Conservation (phyloP, 2,113 vertebrate species). For the Ictidomys tridecemlineatus region DNA sequence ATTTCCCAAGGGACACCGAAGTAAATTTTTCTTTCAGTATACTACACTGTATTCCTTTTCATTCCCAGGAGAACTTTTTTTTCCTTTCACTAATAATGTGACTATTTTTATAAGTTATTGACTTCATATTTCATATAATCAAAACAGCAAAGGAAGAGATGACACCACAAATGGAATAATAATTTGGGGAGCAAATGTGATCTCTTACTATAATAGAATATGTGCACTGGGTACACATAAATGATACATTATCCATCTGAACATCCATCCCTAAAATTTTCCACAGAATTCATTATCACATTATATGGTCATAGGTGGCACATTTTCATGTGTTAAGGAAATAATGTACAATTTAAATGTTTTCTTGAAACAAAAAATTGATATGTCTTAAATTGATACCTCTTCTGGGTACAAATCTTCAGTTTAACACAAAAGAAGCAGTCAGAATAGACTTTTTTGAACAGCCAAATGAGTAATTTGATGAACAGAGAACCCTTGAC, state of each 20-base stretch:
- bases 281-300: neutral
- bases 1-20: neutral
- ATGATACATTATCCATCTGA: neutral
- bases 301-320: neutral
- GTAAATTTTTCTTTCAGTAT: neutral
- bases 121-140: neutral
- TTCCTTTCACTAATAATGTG: neutral
- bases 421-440: constrained; percentile 20
- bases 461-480: neutral
- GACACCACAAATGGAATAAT: neutral
- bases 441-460: neutral
- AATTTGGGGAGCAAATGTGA: neutral
- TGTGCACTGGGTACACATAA: neutral
- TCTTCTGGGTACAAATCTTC: neutral
- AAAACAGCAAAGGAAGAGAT: neutral
- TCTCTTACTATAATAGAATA: neutral
- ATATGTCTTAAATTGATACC: neutral
- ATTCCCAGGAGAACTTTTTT: neutral
- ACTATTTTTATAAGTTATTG: neutral
- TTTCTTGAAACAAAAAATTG: constrained; percentile 14
- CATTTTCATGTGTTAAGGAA: constrained; percentile 11
- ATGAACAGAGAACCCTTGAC: neutral
- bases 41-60: neutral
- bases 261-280: neutral
- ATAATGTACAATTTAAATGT: constrained; percentile 35